Percentiles rank a stretch among this genome's conserved stretches.
Conservation (phyloP, 2,797 vertebrate species). For the Ptychadena robeensis region DNA sequence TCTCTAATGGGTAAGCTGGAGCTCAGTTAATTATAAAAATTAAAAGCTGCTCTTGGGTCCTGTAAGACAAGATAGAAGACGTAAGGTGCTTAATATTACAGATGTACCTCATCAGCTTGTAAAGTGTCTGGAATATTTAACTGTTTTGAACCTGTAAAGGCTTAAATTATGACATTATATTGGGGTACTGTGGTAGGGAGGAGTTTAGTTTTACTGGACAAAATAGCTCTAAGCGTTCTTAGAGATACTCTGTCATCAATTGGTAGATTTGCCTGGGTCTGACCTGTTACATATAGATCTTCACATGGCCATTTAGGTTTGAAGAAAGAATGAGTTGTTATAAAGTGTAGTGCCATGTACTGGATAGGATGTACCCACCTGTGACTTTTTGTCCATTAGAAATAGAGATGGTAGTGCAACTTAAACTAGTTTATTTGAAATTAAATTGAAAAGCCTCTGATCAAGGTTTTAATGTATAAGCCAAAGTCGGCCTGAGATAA, state of each 20-base stretch:
- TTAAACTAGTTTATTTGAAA: too few relatives aligned
- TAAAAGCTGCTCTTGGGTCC: conserved; percentile 34
- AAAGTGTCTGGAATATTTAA: not conserved
- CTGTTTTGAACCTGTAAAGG: not conserved
- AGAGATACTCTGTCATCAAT: not conserved
- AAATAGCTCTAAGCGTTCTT: not conserved
- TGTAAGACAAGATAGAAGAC: conserved; percentile 17
- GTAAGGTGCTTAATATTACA: conserved; percentile 34
- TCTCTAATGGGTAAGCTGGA: conserved; percentile 16
- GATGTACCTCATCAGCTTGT: not conserved
- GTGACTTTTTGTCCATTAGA: too few relatives aligned
- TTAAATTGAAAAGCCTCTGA: too few relatives aligned
- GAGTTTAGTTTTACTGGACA: not conserved
- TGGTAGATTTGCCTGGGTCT: not conserved
- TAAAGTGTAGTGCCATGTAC: not conserved
- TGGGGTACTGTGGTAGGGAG: too few relatives aligned
- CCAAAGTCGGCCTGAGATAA: too few relatives aligned
- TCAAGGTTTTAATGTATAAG: too few relatives aligned
- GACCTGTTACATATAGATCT: not conserved
- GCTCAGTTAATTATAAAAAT: conserved; percentile 39
- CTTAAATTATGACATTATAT: not conserved
- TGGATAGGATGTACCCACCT: not conserved
- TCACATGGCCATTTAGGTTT: not conserved
- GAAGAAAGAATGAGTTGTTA: not conserved
- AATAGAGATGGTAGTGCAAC: too few relatives aligned